Conservation (phyloP, 30 jellyfish, hydroid and myxozoan species). For the Cassiopea andromeda region DNA sequence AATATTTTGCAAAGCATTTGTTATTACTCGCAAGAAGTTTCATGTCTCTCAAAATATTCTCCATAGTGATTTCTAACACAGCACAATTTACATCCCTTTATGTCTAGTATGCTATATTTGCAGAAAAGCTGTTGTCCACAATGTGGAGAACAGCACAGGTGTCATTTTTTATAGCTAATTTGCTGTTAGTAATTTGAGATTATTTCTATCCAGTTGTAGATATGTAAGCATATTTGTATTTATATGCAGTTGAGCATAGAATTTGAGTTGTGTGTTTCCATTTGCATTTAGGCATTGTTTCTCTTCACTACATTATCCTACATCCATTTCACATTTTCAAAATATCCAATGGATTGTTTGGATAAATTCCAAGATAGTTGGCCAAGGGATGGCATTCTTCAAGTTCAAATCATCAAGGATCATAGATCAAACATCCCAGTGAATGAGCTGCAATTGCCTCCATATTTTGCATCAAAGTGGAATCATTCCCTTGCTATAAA, state of each 20-base stretch:
- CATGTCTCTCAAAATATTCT: too few species aligned
- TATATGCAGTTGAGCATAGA: too few species aligned
- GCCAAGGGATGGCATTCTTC: slow-evolving; percentile 94
- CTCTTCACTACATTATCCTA: slow-evolving; percentile 77
- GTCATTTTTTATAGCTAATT: too few species aligned
- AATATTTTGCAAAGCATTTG: not conserved
- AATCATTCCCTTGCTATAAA: slow-evolving; percentile 30
- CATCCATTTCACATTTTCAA: slow-evolving; percentile 83
- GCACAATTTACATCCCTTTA: not conserved
- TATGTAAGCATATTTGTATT: too few species aligned
- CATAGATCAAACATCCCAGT: not conserved
- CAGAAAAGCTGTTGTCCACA: not conserved
- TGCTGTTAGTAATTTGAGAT: too few species aligned
- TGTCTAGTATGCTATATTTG: not conserved
- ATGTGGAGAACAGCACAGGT: too few species aligned
- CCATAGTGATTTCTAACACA: too few species aligned
- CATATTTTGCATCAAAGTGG: slow-evolving; percentile 57
- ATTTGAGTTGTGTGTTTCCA: not conserved
- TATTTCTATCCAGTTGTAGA: too few species aligned
- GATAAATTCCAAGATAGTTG: slow-evolving; percentile 59
- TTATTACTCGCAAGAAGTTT: too few species aligned
- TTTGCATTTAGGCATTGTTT: slow-evolving; percentile 67
- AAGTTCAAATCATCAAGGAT: slow-evolving; percentile 72
- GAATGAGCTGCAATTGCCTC: slow-evolving; percentile 14
- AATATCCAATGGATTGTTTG: slow-evolving; percentile 83